Evolutionary conservation across 1,140 invertebrate species (phyloP), one percentile per base, ranked within the genome.

Genomic region (Lucilia cuprina): DNA sequence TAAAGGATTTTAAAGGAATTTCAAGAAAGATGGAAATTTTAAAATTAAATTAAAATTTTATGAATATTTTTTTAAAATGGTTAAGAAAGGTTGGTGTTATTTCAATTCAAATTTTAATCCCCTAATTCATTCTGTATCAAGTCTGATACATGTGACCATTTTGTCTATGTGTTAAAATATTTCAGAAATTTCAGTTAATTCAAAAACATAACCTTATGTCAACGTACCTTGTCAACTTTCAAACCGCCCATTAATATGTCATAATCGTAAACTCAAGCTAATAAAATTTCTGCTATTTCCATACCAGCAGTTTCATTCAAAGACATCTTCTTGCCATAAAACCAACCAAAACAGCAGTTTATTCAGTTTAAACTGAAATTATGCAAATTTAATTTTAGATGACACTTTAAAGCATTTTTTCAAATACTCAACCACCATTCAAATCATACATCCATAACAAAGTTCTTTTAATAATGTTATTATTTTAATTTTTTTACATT

Each of bases 341-440:
- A 41, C 41, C 41, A 41, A 8, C 41, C 41, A 41, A 41, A 41
- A 41, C 41, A 41, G 41, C 10, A 41, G 49, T 55, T 55, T n/a
- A n/a, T 55, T 55, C 50, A 55, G 50, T 55, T 14, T 77, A 34
- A 74, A 74, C 74, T 12, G 34, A 77, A 77, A 41, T 77, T 77
- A 77, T 77, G 74, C 34, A 77, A 77, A 77, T 77, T 77, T 41
- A 17, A 77, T 77, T 77, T 47, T n/a, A n/a, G 34, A 13, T 77
- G 74, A 5, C 14, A 77, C 74, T 14, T 34, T 75, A 34, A 34
- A 77, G 25, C 25, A 30, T 30, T 30, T 30, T 30, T 30, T 41
- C 34, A 77, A 13, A 35, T n/a, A 41, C 35, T 77, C 74, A 77
- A 77, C 74, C 25, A 75, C 74, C 34, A 77, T 77, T n/a, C 74